Base-by-base conservation (phyloP, 2,797 vertebrate genomes). In the Sciurus vulgaris region DNA sequence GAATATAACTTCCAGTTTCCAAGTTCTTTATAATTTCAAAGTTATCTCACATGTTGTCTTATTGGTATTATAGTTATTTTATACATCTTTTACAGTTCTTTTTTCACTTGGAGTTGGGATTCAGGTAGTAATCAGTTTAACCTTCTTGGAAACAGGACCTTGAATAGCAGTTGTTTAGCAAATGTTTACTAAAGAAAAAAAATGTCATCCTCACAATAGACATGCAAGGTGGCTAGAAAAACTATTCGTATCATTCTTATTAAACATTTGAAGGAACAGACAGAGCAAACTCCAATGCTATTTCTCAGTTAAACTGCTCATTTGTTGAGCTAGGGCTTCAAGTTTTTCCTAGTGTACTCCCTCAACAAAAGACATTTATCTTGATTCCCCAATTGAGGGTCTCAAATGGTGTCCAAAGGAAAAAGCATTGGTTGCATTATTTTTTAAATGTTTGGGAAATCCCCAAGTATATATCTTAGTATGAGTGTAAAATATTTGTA, bases 21-120 rank as follows among this genome's bases (percentile, higher is more conserved):
- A 93, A 89, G n/a, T 86, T 18, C 49, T 93, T 73, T 47, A 51
- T 87, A 76, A 70, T 81, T 93, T 86, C 83, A 95, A 83, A 73
- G 47, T 87, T 86, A 94, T 81, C n/a, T 86, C 26, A 79, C 2
- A 76, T n/a, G 65, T 18, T 86, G 38, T 90, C 49, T 78, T 76
- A 78, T 69, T 72, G 87, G n/a, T 92, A 74, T 81, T 87, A 88
- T 5, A 86, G 76, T 77, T 77, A 85, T 65, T 69, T 95, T 18
- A 81, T 14, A 35, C n/a, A 92, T 79, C 82, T 83, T 95, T 94
- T 89, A 86, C 10, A 91, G 17, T 70, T 67, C 33, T 86, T 72
- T 92, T 72, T 91, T 85, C 35, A 70, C 63, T 92, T 85, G 51
- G 91, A 93, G 83, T 97, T 74, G 79, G 26, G 28, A 93, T 85